Percentiles rank a stretch among this genome's conserved stretches.
These are phyloP conservation scores for Lithobius niger DNA, from an alignment of 1,140 invertebrate species.

Conservation along the genomic window DNA sequence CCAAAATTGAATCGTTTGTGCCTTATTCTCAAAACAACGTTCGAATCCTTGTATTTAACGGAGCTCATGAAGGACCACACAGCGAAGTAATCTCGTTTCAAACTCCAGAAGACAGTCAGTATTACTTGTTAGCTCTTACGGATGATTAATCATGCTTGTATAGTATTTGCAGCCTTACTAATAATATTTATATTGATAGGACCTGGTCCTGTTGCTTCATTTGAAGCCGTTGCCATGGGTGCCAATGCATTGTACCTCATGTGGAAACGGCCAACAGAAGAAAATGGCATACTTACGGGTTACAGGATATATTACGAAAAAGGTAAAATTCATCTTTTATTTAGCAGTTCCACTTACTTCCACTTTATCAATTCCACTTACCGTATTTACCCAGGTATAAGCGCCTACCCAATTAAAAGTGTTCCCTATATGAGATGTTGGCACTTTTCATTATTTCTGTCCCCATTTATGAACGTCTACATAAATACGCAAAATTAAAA, in stretches of 20 bases:
- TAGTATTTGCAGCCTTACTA: slow-evolving; percentile 22
- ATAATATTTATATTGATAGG: slow-evolving; percentile 33
- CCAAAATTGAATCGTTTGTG: slow-evolving; percentile 69
- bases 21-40: slow-evolving; percentile 83
- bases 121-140: not conserved
- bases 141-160: slow-evolving; percentile 8
- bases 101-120: slow-evolving; percentile 72
- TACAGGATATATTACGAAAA: slow-evolving; percentile 82
- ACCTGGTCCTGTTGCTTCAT: slow-evolving; percentile 72
- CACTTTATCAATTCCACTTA: too few relatives aligned
- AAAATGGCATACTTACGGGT: slow-evolving; percentile 83
- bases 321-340: slow-evolving; percentile 45
- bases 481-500: too few relatives aligned
- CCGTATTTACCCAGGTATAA: too few relatives aligned
- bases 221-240: slow-evolving; percentile 71
- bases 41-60: slow-evolving; percentile 79
- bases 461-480: too few relatives aligned
- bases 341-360: too few relatives aligned
- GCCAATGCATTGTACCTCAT: slow-evolving; percentile 72
- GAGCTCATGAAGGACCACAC: slow-evolving; percentile 70
- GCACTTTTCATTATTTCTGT: too few relatives aligned
- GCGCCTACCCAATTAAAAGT: too few relatives aligned
- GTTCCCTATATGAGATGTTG: too few relatives aligned
- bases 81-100: slow-evolving; percentile 70
- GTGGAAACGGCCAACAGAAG: slow-evolving; percentile 84